phyloP scores from a whole-genome alignment of 2,113 vertebrate genomes.

The Atrichornis clamosus region DNA sequence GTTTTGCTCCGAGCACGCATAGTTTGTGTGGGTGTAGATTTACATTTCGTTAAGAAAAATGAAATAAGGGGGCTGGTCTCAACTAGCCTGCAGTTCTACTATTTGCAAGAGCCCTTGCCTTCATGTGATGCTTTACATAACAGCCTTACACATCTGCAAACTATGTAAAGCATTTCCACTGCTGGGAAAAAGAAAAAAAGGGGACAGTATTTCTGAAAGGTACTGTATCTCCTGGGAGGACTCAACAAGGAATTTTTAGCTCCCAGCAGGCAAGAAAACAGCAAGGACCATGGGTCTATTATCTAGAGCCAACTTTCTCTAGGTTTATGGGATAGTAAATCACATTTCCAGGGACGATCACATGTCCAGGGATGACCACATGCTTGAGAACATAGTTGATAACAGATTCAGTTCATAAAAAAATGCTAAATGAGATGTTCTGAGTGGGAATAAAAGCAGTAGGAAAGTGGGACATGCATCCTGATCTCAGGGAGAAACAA shows the following conservation, averaged over 20 bases:
- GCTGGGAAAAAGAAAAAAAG: not conserved
- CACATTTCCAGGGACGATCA: not conserved
- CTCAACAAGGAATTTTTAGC: not conserved
- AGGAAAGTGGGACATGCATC: not conserved
- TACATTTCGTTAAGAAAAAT: slow-evolving; percentile 50
- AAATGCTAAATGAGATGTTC: not conserved
- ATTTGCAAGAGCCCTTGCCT: slow-evolving; percentile 42
- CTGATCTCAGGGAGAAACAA: not conserved
- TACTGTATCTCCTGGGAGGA: not conserved
- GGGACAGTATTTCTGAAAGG: slow-evolving; percentile 12
- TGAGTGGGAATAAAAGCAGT: not conserved
- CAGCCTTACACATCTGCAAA: slow-evolving; percentile 49
- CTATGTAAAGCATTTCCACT: slow-evolving; percentile 54
- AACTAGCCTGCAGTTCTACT: slow-evolving; percentile 66
- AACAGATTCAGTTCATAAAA: not conserved
- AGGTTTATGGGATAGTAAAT: not conserved
- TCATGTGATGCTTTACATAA: slow-evolving; percentile 56
- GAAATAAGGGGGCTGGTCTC: slow-evolving; percentile 45
- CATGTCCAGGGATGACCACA: not conserved
- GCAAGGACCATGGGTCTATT: not conserved
- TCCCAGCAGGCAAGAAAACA: not conserved
- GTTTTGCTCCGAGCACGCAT: slow-evolving; percentile 39
- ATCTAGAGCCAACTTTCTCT: not conserved
- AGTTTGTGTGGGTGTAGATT: slow-evolving; percentile 66
- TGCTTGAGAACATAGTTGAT: not conserved